Base-by-base conservation (phyloP, 2,797 vertebrate genomes). In the Schizopygopsis malacanthus region DNA sequence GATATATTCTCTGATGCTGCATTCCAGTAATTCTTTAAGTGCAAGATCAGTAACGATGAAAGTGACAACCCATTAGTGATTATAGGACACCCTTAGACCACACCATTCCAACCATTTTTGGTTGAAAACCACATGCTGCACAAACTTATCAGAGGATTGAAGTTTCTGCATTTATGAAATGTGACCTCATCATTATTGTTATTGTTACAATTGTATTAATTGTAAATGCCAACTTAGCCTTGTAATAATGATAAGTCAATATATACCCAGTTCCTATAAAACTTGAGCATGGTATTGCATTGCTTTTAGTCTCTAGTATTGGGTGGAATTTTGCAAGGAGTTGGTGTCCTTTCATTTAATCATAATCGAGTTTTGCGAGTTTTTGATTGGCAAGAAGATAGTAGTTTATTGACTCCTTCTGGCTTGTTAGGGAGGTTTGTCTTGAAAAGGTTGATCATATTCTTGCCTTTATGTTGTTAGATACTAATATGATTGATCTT, bases 21-120 rank as follows among this genome's bases (percentile, higher is more conserved):
- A 67, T 77, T 77, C 82, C 72, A 65, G 5, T 76, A 65, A 83
- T 84, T 67, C n/a, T 52, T 84, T 25, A 83, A 52, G 72, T 25
- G 45, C 33, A 50, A 13, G 45, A 28, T 76, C 13, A 52, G 59
- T 77, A 54, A 43, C 10, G 1, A 84, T 41, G 22, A 67, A 28
- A 43, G 72, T 11, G 33, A 67, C 22, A 54, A 43, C 22, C 1
- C 10, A 67, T 45, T 65, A n/a, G 69, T 50, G 25, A 63, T 47
- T 39, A 50, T 10, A 43, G 8, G 16, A 59, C 39, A 59, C 5
- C 22, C 6, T 81, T 12, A 13, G 4, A 82, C n/a, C n/a, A 59
- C n/a, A 25, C 12, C 41, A 65, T 63, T 73, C 41, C 56, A 75
- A 15, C 43, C 28, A 10, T 39, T 47, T 69, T 63, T 75, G 39